Evolutionary conservation across 2,113 vertebrate genomes (phyloP), one percentile per base, ranked within the genome.

Genomic region (Malurus alboscapulatus): DNA sequence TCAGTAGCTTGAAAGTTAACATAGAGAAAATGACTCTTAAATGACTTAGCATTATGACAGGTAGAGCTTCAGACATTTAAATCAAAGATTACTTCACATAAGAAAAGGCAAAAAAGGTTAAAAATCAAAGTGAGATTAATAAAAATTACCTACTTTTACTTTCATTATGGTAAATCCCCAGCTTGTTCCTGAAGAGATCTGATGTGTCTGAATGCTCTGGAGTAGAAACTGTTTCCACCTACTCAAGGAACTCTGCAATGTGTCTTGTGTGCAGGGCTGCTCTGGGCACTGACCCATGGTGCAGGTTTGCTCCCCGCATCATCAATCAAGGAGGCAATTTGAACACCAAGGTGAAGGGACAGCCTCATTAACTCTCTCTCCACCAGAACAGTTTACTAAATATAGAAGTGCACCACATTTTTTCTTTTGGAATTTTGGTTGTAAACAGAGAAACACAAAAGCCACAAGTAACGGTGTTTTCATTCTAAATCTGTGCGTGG

Each of bases 381-480:
- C 73, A 81, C 30, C 40, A 77, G 55, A 79, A 34, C 40, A 82
- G 71, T 76, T 91, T 94, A 26, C 89, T 92, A 91, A 92, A 92
- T 77, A 85, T 71, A 87, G 78, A 87, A 25, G 15, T 14, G 12
- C 2, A 34, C 26, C 14, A 26, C 53, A 48, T 84, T 55, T 96
- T 96, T 95, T 48, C 68, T 69, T 62, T 17, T 22, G 88, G 32
- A 89, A 66, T 93, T 96, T 96, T 93, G 82, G 73, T 97, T 93
- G 93, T 94, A 97, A 97, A 97, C 94, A 97, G 82, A 92, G 94
- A 78, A 95, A 96, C 51, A 88, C 69, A 95, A 97, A 97, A 97
- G 85, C 97, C 97, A 96, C 82, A 88, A 95, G 44, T 55, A 61
- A 66, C 10, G 25, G 44, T 83, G 20, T 92, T 93, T 94, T 83